Conservation (phyloP, 2,888 invertebrate genomes). For the Drosophila atripex region DNA sequence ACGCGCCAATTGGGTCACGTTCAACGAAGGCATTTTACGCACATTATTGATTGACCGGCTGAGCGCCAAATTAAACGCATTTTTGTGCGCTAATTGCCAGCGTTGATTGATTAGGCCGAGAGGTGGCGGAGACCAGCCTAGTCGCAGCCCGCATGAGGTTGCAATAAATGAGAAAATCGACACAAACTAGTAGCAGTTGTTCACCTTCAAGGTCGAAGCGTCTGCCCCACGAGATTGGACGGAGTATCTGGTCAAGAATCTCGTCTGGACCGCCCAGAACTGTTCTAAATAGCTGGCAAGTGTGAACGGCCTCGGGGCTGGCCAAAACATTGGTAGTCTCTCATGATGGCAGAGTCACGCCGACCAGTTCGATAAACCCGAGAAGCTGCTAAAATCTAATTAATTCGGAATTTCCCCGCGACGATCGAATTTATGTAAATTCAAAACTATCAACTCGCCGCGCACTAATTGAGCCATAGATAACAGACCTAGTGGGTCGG, state of each 20-base stretch:
- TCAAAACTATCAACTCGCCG: constrained; percentile 28
- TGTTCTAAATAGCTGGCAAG: constrained; percentile 59
- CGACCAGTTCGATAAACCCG: constrained; percentile 56
- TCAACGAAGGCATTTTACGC: constrained; percentile 25
- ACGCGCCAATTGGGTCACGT: constrained; percentile 44
- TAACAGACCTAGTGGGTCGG: constrained; percentile 18
- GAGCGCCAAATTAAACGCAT: constrained; percentile 51
- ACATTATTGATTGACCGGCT: constrained; percentile 41
- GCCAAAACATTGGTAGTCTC: constrained; percentile 17
- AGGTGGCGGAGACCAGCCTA: constrained; percentile 19
- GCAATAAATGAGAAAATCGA: constrained; percentile 15
- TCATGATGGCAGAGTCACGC: constrained; percentile 30
- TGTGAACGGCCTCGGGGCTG: constrained; percentile 53
- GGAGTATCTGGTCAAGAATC: constrained; percentile 10
- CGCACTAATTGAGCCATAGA: constrained; percentile 47
- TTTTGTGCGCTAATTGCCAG: constrained; percentile 43
- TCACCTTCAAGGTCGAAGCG: constrained; percentile 52
- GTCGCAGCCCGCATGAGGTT: constrained; percentile 55
- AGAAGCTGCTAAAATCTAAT: constrained; percentile 30
- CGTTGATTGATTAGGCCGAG: constrained; percentile 58
- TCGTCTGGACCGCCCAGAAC: constrained; percentile 18
- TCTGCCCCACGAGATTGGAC: constrained; percentile 55
- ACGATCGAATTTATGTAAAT: constrained; percentile 58
- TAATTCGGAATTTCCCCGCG: constrained; percentile 26
- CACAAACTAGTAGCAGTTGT: constrained; percentile 4